Conservation (phyloP, 2,888 invertebrate genomes). For the Ennomos quercinarius region DNA sequence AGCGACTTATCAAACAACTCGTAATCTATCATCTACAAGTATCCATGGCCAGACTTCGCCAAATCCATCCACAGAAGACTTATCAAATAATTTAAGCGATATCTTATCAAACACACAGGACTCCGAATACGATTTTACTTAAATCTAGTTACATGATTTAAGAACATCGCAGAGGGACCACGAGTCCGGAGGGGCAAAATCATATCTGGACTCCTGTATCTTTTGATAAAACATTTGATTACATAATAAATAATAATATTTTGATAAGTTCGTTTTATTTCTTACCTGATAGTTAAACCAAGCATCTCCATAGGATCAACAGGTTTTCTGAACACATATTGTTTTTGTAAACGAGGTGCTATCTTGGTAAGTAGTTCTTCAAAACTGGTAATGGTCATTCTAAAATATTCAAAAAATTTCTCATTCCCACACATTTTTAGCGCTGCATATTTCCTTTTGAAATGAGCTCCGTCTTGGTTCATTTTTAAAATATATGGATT, state of each 20-base stretch:
- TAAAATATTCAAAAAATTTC: constrained; percentile 29
- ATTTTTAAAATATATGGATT: no score
- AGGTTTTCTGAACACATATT: constrained; percentile 39
- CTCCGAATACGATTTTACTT: constrained; percentile 31
- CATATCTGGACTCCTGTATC: constrained; percentile 15
- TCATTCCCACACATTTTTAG: constrained; percentile 29
- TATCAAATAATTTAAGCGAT: constrained; percentile 24
- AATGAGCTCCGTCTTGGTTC: constrained; percentile 36
- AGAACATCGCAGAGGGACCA: constrained; percentile 11
- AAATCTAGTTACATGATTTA: constrained; percentile 18
- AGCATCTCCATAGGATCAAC: constrained; percentile 33
- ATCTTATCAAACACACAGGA: constrained; percentile 28
- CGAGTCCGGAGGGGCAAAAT: constrained; percentile 12
- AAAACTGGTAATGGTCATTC: constrained; percentile 32
- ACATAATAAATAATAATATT: constrained; percentile 11
- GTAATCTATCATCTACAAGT: constrained; percentile 17
- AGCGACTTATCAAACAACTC: constrained; percentile 25
- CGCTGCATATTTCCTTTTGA: constrained; percentile 36
- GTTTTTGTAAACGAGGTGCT: constrained; percentile 39
- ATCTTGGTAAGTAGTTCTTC: constrained; percentile 36
- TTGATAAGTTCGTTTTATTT: constrained; percentile 28
- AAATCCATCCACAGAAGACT: constrained; percentile 23
- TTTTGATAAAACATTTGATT: constrained; percentile 15
- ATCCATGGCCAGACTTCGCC: constrained; percentile 28
- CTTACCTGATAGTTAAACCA: constrained; percentile 31